Evolutionary conservation across 2,113 vertebrate genomes (phyloP).

Genomic region (Halcyon malimbica): DNA sequence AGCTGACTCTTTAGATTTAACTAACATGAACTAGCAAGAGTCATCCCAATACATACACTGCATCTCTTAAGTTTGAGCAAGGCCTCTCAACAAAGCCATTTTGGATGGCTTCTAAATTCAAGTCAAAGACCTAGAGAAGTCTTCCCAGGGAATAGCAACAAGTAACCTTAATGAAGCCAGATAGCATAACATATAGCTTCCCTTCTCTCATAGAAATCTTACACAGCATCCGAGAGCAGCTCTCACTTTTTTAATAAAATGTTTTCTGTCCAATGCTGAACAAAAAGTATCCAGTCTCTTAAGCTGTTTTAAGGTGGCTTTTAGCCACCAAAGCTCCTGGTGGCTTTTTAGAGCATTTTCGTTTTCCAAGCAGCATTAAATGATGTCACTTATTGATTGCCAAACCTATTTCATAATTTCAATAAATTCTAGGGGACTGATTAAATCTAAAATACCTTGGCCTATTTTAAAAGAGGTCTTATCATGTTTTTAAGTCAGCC

Average conservation of each 20-base stretch:
- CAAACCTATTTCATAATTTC: constrained; percentile 60
- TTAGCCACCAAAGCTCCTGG: constrained; percentile 13
- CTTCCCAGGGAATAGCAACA: background rate
- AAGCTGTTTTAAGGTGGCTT: background rate
- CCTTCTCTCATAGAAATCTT: background rate
- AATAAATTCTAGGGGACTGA: constrained; percentile 51
- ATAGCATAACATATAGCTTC: background rate
- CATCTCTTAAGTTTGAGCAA: background rate
- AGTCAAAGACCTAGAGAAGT: background rate
- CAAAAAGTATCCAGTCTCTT: background rate
- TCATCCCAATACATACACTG: background rate
- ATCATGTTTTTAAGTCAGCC: constrained; percentile 68
- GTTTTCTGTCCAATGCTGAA: background rate
- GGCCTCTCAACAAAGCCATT: background rate
- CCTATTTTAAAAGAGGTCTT: constrained; percentile 58
- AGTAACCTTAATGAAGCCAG: background rate
- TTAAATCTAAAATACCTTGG: constrained; percentile 62
- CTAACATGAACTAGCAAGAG: background rate
- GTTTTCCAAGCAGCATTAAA: constrained; percentile 30
- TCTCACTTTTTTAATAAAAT: background rate
- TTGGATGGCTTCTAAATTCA: background rate
- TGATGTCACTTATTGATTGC: constrained; percentile 33
- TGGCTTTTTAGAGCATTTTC: constrained; percentile 26
- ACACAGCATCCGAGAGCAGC: background rate
- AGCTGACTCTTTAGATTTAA: background rate